Base-by-base conservation (phyloP, 2,113 vertebrate species). In the Spheniscus mendiculus region DNA sequence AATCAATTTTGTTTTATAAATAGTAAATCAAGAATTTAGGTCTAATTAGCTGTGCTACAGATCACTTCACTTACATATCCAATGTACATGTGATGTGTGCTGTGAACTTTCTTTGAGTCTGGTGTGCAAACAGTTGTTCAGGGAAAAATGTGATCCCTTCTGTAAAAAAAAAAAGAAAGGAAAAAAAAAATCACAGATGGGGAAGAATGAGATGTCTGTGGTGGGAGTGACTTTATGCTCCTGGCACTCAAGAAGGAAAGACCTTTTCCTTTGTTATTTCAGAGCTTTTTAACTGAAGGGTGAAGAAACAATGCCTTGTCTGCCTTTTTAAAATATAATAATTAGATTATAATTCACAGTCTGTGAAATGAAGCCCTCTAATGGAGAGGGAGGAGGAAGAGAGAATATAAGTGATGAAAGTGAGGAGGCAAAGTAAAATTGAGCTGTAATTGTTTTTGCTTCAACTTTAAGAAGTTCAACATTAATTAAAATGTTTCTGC, bases 1-100 rank as follows among this genome's bases (percentile, higher is more conserved):
- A 98, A 99, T 99, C 99, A 98, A 98, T 99, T 99, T 99, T 98
- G 97, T 98, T 98, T 99, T 99, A 98, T 98, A 99, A 99, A 99
- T 98, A 98, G 98, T 97, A 99, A 98, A 98, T 99, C 98, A 98
- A 98, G 98, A 99, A 98, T 99, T 99, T 98, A 98, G 97, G 98
- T 98, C 98, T 97, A 98, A 99, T 99, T 99, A 99, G 98, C 98
- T 97, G 97, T 94, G 97, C 98, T 98, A 98, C 97, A 98, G 98
- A 99, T 98, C 98, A 98, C 98, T 98, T 99, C 98, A 98, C 98
- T 99, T 98, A 97, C 96, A 95, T 96, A 97, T 98, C 97, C 91
- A 90, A 96, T 84, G 94, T 97, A 95, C 94, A 97, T 97, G 96
- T 96, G 97, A 97, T 96, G 80, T 95, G 83, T 85, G 91, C 94